These are phyloP conservation scores for Lophochroa leadbeateri DNA, from an alignment of 2,113 vertebrate species.

Conservation along the genomic window DNA sequence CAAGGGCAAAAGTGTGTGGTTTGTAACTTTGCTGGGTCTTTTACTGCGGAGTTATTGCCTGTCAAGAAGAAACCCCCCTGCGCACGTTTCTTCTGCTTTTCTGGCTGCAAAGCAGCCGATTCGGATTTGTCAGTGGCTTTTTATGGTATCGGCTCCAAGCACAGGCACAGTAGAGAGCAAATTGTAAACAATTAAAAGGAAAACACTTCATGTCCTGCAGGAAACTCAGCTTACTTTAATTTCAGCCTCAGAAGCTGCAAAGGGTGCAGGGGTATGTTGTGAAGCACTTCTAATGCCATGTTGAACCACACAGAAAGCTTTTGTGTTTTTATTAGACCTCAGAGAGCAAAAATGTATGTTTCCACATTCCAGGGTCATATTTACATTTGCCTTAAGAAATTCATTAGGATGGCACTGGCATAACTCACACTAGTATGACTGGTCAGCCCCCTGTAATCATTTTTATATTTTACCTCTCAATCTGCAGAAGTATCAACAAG, in stretches of 20 bases:
- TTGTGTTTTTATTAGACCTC: neutral
- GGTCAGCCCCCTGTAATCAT: neutral
- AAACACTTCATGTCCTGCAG: neutral
- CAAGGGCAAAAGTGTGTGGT: neutral
- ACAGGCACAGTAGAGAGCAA: neutral
- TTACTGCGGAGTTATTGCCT: neutral
- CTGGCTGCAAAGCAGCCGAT: neutral
- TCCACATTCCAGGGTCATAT: neutral
- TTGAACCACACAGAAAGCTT: neutral
- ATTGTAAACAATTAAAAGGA: conserved; percentile 18
- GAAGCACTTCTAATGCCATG: neutral
- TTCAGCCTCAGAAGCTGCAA: neutral
- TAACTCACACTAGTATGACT: neutral
- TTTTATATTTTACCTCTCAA: neutral
- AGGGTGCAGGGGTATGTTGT: neutral
- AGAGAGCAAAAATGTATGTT: neutral
- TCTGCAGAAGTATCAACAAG: neutral
- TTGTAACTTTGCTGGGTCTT: neutral
- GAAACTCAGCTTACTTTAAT: neutral
- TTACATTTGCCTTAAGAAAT: conserved; percentile 2
- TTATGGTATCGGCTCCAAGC: neutral
- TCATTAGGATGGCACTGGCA: neutral
- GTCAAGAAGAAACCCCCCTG: neutral
- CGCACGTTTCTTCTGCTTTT: neutral
- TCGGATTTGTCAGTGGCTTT: neutral